Conservation (phyloP, 2,113 vertebrate genomes). For the Hiodon alosoides region DNA sequence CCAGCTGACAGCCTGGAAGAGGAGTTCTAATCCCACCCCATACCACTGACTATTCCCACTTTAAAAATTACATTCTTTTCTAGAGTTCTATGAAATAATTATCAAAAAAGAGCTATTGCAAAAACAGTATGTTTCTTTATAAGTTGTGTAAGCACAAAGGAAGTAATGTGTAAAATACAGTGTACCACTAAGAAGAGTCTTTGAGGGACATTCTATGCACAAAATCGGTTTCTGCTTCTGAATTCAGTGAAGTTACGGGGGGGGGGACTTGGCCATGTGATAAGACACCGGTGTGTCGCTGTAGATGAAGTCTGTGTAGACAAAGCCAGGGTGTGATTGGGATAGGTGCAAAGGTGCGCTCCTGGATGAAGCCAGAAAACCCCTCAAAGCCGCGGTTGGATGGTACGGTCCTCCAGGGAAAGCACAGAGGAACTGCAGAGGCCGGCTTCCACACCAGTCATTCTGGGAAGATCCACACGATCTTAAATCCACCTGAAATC, state of each 20-base stretch:
- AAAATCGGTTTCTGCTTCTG: constrained; percentile 57
- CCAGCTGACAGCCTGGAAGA: constrained; percentile 90
- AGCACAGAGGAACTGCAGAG: no score
- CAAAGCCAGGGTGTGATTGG: no score
- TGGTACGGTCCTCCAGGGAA: no score
- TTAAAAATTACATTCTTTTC: no score
- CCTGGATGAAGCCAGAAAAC: no score
- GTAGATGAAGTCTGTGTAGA: no score
- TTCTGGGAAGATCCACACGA: no score
- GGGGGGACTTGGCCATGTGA: background rate
- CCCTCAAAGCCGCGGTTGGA: no score
- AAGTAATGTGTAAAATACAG: constrained; percentile 32
- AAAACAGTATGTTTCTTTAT: constrained; percentile 36
- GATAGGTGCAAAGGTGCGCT: no score
- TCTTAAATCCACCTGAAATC: no score
- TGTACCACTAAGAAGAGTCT: constrained; percentile 40
- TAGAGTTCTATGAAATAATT: constrained; percentile 37
- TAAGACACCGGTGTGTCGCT: no score
- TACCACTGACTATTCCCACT: background rate
- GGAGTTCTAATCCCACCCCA: constrained; percentile 55
- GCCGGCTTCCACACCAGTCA: no score
- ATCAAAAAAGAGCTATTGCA: constrained; percentile 30
- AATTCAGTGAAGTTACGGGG: constrained; percentile 30
- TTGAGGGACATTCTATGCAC: constrained; percentile 64
- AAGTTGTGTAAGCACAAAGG: constrained; percentile 56